Evolutionary conservation across 2,888 invertebrate species (phyloP), one percentile per base, ranked within the genome.

Genomic region (Polymixis flavicincta): DNA sequence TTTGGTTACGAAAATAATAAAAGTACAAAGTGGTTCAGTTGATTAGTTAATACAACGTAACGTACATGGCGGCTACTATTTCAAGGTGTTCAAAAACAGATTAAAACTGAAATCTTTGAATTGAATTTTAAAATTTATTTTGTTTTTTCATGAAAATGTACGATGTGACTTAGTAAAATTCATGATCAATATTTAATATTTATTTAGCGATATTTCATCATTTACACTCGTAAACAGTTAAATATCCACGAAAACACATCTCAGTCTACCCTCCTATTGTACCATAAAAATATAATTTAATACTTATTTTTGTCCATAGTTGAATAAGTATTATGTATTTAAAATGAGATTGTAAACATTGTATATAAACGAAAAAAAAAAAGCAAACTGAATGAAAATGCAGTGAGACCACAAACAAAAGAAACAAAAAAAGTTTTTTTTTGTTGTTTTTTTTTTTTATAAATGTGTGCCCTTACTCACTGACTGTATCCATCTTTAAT

Each of bases 361-460:
- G 78, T 80, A 71, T 65, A 86, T 75, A 87, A 74, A 79, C 7
- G 9, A 57, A 52, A 73, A 61, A 67, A 72, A 37, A 50, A 14
- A 25, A 25, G 0, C 8, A 1, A 48, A n/a, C 37, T 37, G 17
- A 73, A 72, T 63, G 1, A 52, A n/a, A 70, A 78, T 75, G 87
- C 88, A 78, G 45, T 76, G 88, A 88, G 86, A 86, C 87, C 88
- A 88, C 84, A 78, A 85, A 70, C 19, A 32, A 45, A 19, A 19
- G 19, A 19, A 83, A 59, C 7, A 28, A 50, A 75, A 67, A 14
- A 25, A 55, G 32, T 42, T n/a, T n/a, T n/a, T n/a, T n/a, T n/a
- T n/a, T n/a, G n/a, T n/a, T n/a, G n/a, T n/a, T 25, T 22, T 45
- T 45, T 80, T 59, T 14, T n/a, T 32, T 32, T 37, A 59, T 55